A percentile compares a stretch with the other conserved stretches of the same genome.
Evolutionary conservation across 2,888 invertebrate genomes (phyloP).

Genomic region (Hofmannophila pseudospretella): DNA sequence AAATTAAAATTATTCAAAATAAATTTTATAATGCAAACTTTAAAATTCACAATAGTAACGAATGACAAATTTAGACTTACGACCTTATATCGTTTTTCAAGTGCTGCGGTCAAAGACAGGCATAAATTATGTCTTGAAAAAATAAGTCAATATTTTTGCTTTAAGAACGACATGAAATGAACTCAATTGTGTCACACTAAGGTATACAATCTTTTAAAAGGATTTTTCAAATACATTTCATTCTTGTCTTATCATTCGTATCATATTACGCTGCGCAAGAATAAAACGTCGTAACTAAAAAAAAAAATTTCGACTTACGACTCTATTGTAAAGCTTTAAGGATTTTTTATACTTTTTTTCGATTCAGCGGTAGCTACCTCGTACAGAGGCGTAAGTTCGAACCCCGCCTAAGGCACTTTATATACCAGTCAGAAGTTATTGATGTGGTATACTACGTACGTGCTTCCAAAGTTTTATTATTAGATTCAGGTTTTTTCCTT

Average conservation of each 20-base stretch:
- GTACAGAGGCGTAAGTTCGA: slow-evolving; percentile 36
- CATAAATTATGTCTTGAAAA: slow-evolving; percentile 37
- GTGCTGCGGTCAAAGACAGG: slow-evolving; percentile 40
- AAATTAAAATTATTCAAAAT: neutral
- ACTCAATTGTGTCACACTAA: slow-evolving; percentile 6
- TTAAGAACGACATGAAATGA: slow-evolving; percentile 15
- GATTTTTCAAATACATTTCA: slow-evolving; percentile 31
- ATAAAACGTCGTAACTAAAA: slow-evolving; percentile 21
- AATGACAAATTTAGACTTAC: slow-evolving; percentile 8
- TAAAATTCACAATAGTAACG: neutral
- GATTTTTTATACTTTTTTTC: slow-evolving; percentile 9
- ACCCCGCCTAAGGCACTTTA: slow-evolving; percentile 43
- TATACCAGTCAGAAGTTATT: slow-evolving; percentile 30
- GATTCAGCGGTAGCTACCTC: slow-evolving; percentile 28
- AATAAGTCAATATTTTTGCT: slow-evolving; percentile 22
- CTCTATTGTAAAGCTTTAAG: slow-evolving; percentile 5
- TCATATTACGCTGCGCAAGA: slow-evolving; percentile 15
- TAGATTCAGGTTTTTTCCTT: slow-evolving; percentile 8
- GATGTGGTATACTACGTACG: slow-evolving; percentile 13
- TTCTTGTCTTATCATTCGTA: slow-evolving; percentile 38
- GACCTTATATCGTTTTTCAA: slow-evolving; percentile 2
- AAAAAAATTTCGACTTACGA: slow-evolving; percentile 4
- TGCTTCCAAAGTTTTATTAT: slow-evolving; percentile 7
- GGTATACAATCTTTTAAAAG: slow-evolving; percentile 18
- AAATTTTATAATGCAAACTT: neutral